These are phyloP conservation scores for Amblyjoppa proteus DNA, from an alignment of 2,888 invertebrate genomes.

Conservation along the genomic window DNA sequence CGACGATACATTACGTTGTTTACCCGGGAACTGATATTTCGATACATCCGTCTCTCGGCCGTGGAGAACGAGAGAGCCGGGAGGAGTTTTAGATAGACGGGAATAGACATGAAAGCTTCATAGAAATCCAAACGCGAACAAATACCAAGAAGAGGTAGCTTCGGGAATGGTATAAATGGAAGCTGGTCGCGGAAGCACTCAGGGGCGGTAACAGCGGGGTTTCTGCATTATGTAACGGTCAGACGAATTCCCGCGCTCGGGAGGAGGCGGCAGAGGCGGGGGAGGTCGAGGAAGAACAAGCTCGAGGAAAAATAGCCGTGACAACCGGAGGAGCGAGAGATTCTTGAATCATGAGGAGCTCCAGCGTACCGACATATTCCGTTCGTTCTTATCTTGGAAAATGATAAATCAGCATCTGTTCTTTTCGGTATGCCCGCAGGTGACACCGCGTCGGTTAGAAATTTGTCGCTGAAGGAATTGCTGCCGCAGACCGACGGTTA, in stretches of 20 bases:
- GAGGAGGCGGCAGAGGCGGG: background rate
- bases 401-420: background rate
- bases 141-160: conserved; percentile 29
- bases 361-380: background rate
- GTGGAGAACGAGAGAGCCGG: background rate
- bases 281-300: background rate
- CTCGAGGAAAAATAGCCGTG: conserved; percentile 26
- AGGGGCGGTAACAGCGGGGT: conserved; percentile 37
- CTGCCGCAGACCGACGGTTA: conserved; percentile 97
- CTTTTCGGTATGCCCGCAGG: conserved; percentile 86
- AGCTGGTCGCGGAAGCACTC: conserved; percentile 28
- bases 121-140: conserved; percentile 46
- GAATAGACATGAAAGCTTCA: conserved; percentile 38
- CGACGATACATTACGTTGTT: conserved; percentile 52
- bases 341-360: conserved; percentile 32
- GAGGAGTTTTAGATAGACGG: conserved; percentile 19
- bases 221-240: conserved; percentile 55
- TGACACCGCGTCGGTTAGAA: conserved; percentile 92
- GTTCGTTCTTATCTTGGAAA: background rate
- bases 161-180: conserved; percentile 41
- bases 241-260: conserved; percentile 23
- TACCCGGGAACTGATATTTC: conserved; percentile 44
- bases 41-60: conserved; percentile 40
- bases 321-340: background rate
- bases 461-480: conserved; percentile 93